Evolutionary conservation across 2,888 invertebrate species (phyloP).

Genomic region (Drosophila yooni): DNA sequence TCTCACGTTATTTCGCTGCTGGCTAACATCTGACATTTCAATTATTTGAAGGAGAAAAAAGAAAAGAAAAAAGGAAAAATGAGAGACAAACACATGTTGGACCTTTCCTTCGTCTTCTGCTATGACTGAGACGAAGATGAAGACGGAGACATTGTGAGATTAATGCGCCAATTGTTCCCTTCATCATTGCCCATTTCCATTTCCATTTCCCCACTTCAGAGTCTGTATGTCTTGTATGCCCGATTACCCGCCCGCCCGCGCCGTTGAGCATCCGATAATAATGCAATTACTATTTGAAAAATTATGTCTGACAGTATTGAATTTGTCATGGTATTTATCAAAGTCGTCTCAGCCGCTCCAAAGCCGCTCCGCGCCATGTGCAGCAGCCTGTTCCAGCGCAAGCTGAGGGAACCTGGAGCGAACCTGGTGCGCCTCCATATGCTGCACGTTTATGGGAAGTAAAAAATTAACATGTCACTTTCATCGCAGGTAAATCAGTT

Average conservation of each 20-base stretch:
- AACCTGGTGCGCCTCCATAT: constrained; percentile 30
- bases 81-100: constrained; percentile 61
- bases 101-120: constrained; percentile 25
- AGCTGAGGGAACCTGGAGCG: constrained; percentile 14
- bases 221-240: too few species aligned
- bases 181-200: constrained; percentile 74
- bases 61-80: background rate
- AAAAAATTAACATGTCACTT: constrained; percentile 81
- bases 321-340: constrained; percentile 84
- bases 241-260: constrained; percentile 26
- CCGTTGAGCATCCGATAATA: constrained; percentile 69
- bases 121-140: constrained; percentile 27
- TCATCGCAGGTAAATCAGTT: constrained; percentile 79
- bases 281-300: constrained; percentile 84
- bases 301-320: constrained; percentile 83
- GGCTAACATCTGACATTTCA: constrained; percentile 71
- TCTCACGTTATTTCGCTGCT: constrained; percentile 6
- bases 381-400: constrained; percentile 13
- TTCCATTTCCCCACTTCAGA: constrained; percentile 41
- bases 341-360: constrained; percentile 66
- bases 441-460: constrained; percentile 43
- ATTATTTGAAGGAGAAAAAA: constrained; percentile 56
- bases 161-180: constrained; percentile 83
- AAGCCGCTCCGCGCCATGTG: constrained; percentile 35
- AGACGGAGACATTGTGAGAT: constrained; percentile 64